These are phyloP conservation scores for Oceanites oceanicus DNA, from an alignment of 2,113 vertebrate species.

Conservation along the genomic window DNA sequence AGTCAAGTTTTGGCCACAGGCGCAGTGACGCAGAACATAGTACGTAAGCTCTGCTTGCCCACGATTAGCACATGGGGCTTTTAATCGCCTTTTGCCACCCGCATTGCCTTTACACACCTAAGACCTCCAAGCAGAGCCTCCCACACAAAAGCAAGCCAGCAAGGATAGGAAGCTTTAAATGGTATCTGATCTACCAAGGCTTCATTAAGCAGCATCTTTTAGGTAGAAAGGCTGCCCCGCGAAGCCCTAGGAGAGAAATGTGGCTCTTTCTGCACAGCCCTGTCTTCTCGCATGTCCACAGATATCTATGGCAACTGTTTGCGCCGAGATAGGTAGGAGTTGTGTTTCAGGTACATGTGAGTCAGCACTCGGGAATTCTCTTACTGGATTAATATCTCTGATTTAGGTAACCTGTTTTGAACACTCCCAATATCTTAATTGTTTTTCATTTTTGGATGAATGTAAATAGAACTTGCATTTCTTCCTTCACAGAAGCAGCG, in stretches of 20 bases:
- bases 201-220: background rate
- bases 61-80: accelerated
- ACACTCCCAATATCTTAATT: background rate
- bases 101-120: background rate
- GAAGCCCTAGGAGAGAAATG: background rate
- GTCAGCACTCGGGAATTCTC: background rate
- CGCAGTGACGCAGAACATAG: accelerated
- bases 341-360: background rate
- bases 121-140: background rate
- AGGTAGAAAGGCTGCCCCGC: accelerated
- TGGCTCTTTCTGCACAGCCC: background rate
- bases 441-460: background rate
- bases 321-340: background rate
- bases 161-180: background rate
- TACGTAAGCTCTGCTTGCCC: accelerated
- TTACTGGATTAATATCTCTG: background rate
- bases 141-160: background rate
- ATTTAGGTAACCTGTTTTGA: background rate
- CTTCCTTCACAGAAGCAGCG: background rate
- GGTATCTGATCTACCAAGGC: background rate
- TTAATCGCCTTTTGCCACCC: background rate
- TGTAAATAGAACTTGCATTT: background rate
- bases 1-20: background rate
- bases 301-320: background rate
- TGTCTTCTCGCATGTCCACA: accelerated